These are phyloP conservation scores for Neopipo cinnamomea DNA, from an alignment of 2,113 vertebrate species.

Conservation along the genomic window DNA sequence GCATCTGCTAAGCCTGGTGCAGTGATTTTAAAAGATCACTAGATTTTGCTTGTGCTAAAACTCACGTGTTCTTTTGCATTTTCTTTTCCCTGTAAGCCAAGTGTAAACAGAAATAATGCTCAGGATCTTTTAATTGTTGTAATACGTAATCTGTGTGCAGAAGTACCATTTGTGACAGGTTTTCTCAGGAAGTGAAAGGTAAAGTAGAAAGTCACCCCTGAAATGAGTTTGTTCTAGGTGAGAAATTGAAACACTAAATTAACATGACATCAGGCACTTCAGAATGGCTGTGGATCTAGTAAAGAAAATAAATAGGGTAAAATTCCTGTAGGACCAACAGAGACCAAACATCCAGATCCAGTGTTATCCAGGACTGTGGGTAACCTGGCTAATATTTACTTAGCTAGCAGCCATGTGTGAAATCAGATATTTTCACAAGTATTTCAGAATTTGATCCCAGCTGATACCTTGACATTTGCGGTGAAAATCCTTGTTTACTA, in stretches of 20 bases:
- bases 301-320: background rate
- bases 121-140: background rate
- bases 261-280: background rate
- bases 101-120: constrained; percentile 18
- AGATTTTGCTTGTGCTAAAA: constrained; percentile 13
- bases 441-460: constrained; percentile 16
- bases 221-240: background rate
- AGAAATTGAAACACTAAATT: constrained; percentile 30
- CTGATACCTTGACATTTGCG: constrained; percentile 16
- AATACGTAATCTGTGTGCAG: background rate
- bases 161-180: background rate
- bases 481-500: constrained; percentile 6
- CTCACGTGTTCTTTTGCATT: background rate
- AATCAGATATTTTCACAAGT: constrained; percentile 52
- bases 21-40: constrained; percentile 7
- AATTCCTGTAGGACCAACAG: background rate
- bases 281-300: background rate
- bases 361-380: background rate
- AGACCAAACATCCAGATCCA: background rate
- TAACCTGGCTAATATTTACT: constrained; percentile 17
- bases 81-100: background rate
- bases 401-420: constrained; percentile 11
- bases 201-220: background rate
- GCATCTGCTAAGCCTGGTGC: constrained; percentile 18
- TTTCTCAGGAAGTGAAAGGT: background rate